Conservation (phyloP, 53 echinoderm and acorn worm genomes). For the Astropecten irregularis region DNA sequence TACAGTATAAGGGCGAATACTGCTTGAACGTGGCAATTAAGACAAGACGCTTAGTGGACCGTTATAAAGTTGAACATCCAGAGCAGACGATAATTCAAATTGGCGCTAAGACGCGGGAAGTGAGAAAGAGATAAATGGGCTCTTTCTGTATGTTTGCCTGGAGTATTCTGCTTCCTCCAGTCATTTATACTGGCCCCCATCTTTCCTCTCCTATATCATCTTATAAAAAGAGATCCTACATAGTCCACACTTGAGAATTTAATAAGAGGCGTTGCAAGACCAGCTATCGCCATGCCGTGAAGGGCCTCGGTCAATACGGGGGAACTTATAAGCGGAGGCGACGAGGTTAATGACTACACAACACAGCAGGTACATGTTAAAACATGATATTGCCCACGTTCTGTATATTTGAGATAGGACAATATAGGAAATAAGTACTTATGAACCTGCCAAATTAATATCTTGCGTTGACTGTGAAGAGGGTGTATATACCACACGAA, state of each 20-base stretch:
- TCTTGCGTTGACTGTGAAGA: slow-evolving; percentile 39
- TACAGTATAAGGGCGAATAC: too few species aligned
- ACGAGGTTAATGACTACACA: slow-evolving; percentile 1
- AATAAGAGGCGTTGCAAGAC: slow-evolving; percentile 41
- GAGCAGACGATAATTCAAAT: too few species aligned
- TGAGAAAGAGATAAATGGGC: slow-evolving; percentile 45
- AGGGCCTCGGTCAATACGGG: slow-evolving; percentile 28
- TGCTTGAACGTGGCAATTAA: too few species aligned
- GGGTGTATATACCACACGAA: not conserved
- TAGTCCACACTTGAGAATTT: slow-evolving; percentile 32
- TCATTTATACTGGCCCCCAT: slow-evolving; percentile 16
- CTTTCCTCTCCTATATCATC: not conserved
- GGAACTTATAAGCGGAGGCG: slow-evolving; percentile 5
- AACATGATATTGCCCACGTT: slow-evolving; percentile 49
- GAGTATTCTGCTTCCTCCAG: slow-evolving; percentile 1
- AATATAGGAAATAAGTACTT: slow-evolving; percentile 48
- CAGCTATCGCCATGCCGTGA: slow-evolving; percentile 27
- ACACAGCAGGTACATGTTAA: slow-evolving; percentile 13
- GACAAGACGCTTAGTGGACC: too few species aligned
- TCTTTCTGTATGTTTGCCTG: not conserved
- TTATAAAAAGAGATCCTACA: slow-evolving; percentile 24
- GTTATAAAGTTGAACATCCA: too few species aligned
- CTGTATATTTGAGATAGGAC: slow-evolving; percentile 33
- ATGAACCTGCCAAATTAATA: slow-evolving; percentile 45
- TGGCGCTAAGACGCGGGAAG: too few species aligned